Evolutionary conservation across 2,888 invertebrate species (phyloP).

Genomic region (Aelia acuminata): DNA sequence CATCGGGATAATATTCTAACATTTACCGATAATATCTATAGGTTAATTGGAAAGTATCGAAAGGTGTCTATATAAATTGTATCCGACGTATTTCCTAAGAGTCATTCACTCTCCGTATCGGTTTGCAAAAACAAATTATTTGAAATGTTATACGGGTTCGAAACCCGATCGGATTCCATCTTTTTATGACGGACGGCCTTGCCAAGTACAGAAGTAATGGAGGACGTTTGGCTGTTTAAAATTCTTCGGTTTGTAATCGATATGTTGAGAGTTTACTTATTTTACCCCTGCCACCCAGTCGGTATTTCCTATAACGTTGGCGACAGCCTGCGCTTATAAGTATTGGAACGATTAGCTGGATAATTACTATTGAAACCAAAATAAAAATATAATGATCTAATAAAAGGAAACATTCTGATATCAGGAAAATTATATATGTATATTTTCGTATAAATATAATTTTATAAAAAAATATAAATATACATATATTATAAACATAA

Average conservation of each 20-base stretch:
- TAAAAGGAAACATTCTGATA: neutral
- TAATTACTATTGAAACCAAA: neutral
- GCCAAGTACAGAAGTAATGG: slow-evolving; percentile 3
- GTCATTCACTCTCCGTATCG: slow-evolving; percentile 4
- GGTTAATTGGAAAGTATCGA: neutral
- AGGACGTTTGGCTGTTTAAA: neutral
- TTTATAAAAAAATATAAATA: too few species aligned
- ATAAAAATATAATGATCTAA: neutral
- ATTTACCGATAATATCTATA: neutral
- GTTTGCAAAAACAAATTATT: slow-evolving; percentile 35
- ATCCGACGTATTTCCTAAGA: neutral
- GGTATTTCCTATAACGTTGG: neutral
- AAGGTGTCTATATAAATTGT: too few species aligned
- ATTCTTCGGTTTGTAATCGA: slow-evolving; percentile 42
- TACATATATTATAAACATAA: too few species aligned
- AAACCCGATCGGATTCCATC: slow-evolving; percentile 28
- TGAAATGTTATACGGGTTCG: slow-evolving; percentile 21
- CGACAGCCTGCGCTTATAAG: neutral
- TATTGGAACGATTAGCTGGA: neutral
- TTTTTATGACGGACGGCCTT: slow-evolving; percentile 18
- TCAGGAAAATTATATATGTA: neutral
- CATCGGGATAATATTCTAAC: neutral
- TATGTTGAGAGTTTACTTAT: slow-evolving; percentile 8
- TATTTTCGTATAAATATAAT: too few species aligned
- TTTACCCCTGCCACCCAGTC: neutral